Percentiles rank a stretch among this genome's conserved stretches.
phyloP scores from a whole-genome alignment of 2,888 invertebrate genomes.

The Anorthoa munda region DNA sequence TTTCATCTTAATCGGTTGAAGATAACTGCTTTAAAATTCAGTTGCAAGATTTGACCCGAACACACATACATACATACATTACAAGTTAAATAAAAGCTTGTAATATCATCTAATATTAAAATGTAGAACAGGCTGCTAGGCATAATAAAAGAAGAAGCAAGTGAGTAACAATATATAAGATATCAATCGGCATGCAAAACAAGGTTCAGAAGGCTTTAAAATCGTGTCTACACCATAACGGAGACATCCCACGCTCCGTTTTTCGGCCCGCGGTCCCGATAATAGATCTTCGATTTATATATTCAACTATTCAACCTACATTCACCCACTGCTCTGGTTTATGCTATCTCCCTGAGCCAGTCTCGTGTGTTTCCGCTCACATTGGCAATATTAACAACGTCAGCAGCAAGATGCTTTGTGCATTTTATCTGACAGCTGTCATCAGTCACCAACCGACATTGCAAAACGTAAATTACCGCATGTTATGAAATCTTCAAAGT shows the following conservation, averaged over 20 bases:
- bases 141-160: neutral
- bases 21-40: no score
- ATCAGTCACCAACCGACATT: slow-evolving; percentile 33
- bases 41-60: no score
- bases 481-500: slow-evolving; percentile 49
- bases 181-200: slow-evolving; percentile 11
- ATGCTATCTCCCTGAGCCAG: slow-evolving; percentile 40
- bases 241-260: slow-evolving; percentile 44
- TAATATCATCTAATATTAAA: slow-evolving; percentile 1
- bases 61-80: no score
- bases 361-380: slow-evolving; percentile 49
- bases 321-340: slow-evolving; percentile 48
- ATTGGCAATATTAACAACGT: slow-evolving; percentile 40
- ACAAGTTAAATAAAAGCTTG: no score
- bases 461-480: slow-evolving; percentile 54
- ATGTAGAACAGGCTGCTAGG: neutral
- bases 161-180: neutral
- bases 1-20: no score
- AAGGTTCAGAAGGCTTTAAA: slow-evolving; percentile 24
- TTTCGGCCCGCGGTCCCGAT: slow-evolving; percentile 36
- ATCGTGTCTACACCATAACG: slow-evolving; percentile 17
- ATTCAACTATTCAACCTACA: slow-evolving; percentile 61
- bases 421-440: slow-evolving; percentile 40
- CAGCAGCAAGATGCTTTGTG: slow-evolving; percentile 52
- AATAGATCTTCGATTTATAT: slow-evolving; percentile 48